These are phyloP conservation scores for Phrynocephalus vlangalii DNA, from an alignment of 2,797 vertebrate genomes.

Conservation along the genomic window DNA sequence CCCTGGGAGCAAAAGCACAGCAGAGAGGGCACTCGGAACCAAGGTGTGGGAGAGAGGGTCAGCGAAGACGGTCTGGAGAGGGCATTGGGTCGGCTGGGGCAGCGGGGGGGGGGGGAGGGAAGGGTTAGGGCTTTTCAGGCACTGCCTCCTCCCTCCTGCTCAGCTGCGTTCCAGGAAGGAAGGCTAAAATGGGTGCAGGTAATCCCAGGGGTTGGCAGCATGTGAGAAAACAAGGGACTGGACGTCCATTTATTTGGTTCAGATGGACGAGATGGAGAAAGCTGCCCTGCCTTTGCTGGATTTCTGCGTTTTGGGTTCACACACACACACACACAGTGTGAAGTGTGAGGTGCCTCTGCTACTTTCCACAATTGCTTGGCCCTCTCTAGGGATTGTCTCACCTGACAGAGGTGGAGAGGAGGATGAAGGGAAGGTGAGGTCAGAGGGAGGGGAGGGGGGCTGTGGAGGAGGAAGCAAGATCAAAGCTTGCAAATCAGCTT, in stretches of 20 bases:
- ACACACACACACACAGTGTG: no score
- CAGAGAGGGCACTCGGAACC: not conserved
- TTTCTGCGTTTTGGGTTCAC: not conserved
- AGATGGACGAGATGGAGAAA: not conserved
- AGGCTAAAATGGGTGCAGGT: not conserved
- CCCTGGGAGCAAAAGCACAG: not conserved
- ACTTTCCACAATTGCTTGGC: not conserved
- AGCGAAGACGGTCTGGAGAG: no score
- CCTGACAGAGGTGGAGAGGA: not conserved
- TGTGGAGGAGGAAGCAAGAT: not conserved
- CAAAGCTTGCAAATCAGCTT: not conserved
- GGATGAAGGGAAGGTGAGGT: constrained; percentile 12
- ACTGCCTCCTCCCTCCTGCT: not conserved
- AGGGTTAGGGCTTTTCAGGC: no score
- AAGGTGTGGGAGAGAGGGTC: not conserved
- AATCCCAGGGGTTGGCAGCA: not conserved
- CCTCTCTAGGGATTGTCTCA: not conserved
- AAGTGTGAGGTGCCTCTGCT: no score
- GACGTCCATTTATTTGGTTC: not conserved
- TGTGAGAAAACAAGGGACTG: not conserved
- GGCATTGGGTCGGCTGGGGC: not conserved
- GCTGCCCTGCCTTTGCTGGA: not conserved
- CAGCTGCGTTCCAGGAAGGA: not conserved
- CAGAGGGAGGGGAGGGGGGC: not conserved
- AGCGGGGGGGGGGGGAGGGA: no score